phyloP scores from a whole-genome alignment of 2,113 vertebrate species.

The Cebidichthys violaceus region DNA sequence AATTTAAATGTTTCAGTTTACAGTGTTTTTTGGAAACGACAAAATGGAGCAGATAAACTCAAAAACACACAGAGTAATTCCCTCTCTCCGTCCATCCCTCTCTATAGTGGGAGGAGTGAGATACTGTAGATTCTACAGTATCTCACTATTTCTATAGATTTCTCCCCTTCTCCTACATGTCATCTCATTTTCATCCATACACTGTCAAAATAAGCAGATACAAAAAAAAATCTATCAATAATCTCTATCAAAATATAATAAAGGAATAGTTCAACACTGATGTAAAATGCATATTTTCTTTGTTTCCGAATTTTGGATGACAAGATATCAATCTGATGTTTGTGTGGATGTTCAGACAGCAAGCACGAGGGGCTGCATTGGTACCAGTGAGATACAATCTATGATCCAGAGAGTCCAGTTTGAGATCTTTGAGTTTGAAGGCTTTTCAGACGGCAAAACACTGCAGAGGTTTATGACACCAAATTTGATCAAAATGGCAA shows the following conservation, averaged over 20 bases:
- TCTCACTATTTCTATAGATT: constrained; percentile 19
- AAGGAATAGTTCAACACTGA: background rate
- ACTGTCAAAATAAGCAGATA: constrained; percentile 3
- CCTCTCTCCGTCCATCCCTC: constrained; percentile 13
- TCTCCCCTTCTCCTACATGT: constrained; percentile 3
- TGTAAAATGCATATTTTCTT: background rate
- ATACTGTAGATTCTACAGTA: too few relatives aligned
- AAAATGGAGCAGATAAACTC: constrained; percentile 33
- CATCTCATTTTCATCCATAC: constrained; percentile 1
- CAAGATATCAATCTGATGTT: background rate
- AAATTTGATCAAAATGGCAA: background rate
- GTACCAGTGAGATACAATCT: background rate
- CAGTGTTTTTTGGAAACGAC: constrained; percentile 43
- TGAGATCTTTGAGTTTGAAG: background rate
- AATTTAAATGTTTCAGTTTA: constrained; percentile 62
- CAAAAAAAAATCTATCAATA: background rate
- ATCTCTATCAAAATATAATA: background rate
- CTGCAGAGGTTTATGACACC: background rate
- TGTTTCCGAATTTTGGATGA: background rate
- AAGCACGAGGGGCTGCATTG: background rate
- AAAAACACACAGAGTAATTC: constrained; percentile 18
- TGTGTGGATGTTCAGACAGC: background rate
- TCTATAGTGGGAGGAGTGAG: background rate
- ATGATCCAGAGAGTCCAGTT: background rate
- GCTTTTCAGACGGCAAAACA: background rate